Evolutionary conservation across 37 sponge, comb jelly and placozoan species (phyloP), one percentile per base, ranked within the genome.

Genomic region (Ianthella basta): DNA sequence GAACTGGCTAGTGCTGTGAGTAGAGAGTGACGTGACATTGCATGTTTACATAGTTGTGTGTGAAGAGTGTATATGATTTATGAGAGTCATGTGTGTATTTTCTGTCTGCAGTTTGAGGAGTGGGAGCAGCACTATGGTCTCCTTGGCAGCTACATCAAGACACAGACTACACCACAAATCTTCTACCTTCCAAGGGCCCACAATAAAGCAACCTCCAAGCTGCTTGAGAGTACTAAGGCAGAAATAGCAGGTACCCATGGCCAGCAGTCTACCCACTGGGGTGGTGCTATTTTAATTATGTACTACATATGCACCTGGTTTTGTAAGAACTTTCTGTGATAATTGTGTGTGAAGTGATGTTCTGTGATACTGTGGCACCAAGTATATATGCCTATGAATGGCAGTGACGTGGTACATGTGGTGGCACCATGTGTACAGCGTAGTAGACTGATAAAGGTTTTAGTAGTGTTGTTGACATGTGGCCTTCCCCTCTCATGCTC

Each of bases 121-220:
- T 91, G 91, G 94, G 84, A 90, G 65, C 72, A 61, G 33, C 91
- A 94, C 56, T 83, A 90, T 64, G 20, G 54, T 16, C 24, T 56
- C 32, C 29, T 94, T 37, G 68, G 38, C 35, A 79, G 78, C 25
- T 94, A 80, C 89, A 87, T 94, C 61, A 85, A 86, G 84, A 94
- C 94, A 32, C 67, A 81, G 55, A 56, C 82, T 27, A 83, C 44
- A 33, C 94, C 94, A 0, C 80, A 72, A 4, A 61, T 94, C 40
- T 90, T 82, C 72, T 94, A 90, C 72, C 59, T 88, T 0, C 94
- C 94, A 15, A 81, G 50, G 69, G 53, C 63, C 30, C 92, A 90
- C 74, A 90, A 50, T 24, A 64, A 86, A n/a, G 23, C 40, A 59
- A 94, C 89, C 19, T 54, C 68, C 30, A 75, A 73, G 39, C 70